A percentile compares a stretch with the other conserved stretches of the same genome.
Conservation (phyloP, 1,140 invertebrate genomes). For the Trachymyrmex septentrionalis region DNA sequence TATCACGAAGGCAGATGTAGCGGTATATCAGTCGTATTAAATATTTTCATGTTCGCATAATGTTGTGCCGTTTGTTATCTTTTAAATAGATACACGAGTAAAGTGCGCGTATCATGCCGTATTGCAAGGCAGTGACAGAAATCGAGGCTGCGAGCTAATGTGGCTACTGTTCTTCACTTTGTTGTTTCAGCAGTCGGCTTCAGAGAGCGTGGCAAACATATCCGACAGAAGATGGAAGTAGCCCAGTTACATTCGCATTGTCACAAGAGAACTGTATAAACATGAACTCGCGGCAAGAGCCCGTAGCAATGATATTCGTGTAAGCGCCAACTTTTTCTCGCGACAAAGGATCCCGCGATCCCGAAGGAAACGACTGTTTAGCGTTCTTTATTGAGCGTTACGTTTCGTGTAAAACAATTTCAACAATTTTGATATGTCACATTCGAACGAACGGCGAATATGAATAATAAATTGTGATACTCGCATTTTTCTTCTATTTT, state of each 20-base stretch:
- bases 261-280: constrained; percentile 71
- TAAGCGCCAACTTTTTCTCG: constrained; percentile 59
- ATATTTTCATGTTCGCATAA: constrained; percentile 71
- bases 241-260: constrained; percentile 74
- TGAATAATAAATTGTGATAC: background rate
- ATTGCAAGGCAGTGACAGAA: constrained; percentile 64
- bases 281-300: constrained; percentile 39
- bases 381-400: constrained; percentile 13
- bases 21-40: constrained; percentile 62
- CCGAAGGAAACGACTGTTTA: background rate
- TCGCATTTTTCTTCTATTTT: too few species aligned
- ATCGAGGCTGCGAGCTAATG: constrained; percentile 63
- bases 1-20: constrained; percentile 41
- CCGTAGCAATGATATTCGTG: constrained; percentile 54
- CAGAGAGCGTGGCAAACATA: constrained; percentile 75
- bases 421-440: background rate
- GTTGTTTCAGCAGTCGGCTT: constrained; percentile 74
- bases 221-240: constrained; percentile 77
- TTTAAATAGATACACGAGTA: constrained; percentile 68
- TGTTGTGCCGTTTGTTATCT: constrained; percentile 44
- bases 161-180: constrained; percentile 73
- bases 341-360: constrained; percentile 30
- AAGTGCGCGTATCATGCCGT: constrained; percentile 57
- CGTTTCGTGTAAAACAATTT: background rate
- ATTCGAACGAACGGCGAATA: background rate